Evolutionary conservation across 2,888 invertebrate genomes (phyloP), one percentile per base, ranked within the genome.

Genomic region (Rutpela maculata): DNA sequence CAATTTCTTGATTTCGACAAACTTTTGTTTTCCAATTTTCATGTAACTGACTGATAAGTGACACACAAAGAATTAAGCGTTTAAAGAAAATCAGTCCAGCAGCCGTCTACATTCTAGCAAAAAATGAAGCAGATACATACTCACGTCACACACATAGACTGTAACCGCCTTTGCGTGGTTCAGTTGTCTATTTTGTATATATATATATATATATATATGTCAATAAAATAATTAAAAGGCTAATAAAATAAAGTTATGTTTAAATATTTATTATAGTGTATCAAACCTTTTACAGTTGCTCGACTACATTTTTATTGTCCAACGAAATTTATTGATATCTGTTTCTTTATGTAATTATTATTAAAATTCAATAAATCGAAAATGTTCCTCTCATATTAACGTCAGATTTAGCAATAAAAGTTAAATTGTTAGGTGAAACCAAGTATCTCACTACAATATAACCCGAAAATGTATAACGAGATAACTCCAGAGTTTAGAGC

Each of bases 401-500:
- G 67, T 26, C 67, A 15, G 26, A 18, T 67, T 67, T 17, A 31
- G 55, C 31, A 55, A 67, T 67, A 67, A 67, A 67, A 67, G 55
- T 67, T 50, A 43, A 57, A 43, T 60, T 69, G 69, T 69, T 55
- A 38, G 56, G 59, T 59, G 19, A 70, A 71, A 71, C 43, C 56
- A 18, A 56, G 65, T 71, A 67, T 50, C 59, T 66, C 60, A 71
- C 71, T 17, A 50, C 55, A 22, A 50, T 35, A 18, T 26, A 17
- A 66, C 22, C 19, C 22, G 50, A 71, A 71, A 66, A 66, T 65
- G 22, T 55, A 63, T 63, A 62, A 63, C 35, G 50, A 63, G 65
- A 63, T 70, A 75, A 26, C 55, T 35, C 59, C 56, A 66, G 43
- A 75, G 70, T 78, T 79, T 79, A 74, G 63, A 79, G 82, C 80